Conservation (phyloP, 2,797 vertebrate genomes). For the Cercopithecus petaurista region DNA sequence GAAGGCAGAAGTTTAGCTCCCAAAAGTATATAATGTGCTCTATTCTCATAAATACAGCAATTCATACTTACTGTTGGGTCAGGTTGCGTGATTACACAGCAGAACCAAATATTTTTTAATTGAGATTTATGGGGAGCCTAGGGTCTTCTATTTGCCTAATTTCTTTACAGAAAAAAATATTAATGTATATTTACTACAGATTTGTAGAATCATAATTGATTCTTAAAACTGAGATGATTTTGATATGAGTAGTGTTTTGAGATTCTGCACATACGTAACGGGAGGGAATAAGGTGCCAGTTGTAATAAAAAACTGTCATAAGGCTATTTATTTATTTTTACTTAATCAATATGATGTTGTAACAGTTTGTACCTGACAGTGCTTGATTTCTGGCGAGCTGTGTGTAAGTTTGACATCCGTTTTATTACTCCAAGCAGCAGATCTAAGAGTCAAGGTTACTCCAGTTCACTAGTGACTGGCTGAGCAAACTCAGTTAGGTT, state of each 20-base stretch:
- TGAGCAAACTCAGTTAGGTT: not conserved
- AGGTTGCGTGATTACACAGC: not conserved
- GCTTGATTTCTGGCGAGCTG: not conserved
- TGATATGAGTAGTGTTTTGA: not conserved
- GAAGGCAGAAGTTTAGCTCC: not conserved
- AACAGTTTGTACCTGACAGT: not conserved
- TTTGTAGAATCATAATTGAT: slow-evolving; percentile 3
- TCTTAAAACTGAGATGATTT: slow-evolving; percentile 30
- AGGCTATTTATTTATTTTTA: not conserved
- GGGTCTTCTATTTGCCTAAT: not conserved
- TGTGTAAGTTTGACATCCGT: not conserved
- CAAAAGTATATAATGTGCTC: not conserved
- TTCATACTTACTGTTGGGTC: not conserved
- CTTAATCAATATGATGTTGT: not conserved
- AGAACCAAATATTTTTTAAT: not conserved
- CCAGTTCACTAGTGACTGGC: not conserved
- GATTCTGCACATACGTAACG: not conserved
- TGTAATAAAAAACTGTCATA: not conserved
- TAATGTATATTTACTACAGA: not conserved
- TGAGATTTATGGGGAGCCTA: not conserved
- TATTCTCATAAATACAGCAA: not conserved
- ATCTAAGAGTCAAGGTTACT: not conserved
- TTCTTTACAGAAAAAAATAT: not conserved
- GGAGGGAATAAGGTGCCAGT: not conserved
- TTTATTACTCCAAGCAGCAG: not conserved